A percentile compares a stretch with the other conserved stretches of the same genome.
Evolutionary conservation across 2,113 vertebrate genomes (phyloP).

Genomic region (Scolopax mira): DNA sequence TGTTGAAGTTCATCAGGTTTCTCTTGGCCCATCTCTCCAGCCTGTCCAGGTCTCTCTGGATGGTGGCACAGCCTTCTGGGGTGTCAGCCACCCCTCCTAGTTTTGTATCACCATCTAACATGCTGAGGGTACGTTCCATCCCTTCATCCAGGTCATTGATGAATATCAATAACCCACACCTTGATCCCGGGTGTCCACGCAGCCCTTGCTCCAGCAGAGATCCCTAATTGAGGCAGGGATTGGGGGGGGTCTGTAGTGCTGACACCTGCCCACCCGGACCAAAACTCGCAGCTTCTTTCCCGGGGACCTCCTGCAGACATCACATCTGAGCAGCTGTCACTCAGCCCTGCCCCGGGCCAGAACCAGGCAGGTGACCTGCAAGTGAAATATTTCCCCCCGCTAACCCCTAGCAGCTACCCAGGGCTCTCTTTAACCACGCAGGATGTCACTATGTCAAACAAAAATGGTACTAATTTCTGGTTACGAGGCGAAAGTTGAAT

Average conservation of each 20-base stretch:
- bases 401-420: neutral
- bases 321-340: neutral
- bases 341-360: neutral
- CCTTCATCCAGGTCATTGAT: too few species aligned
- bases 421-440: neutral
- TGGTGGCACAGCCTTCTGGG: too few species aligned
- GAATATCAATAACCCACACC: neutral
- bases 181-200: neutral
- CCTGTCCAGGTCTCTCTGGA: too few species aligned
- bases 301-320: neutral
- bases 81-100: too few species aligned
- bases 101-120: too few species aligned
- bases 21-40: too few species aligned
- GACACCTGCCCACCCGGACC: neutral
- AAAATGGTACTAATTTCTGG: constrained; percentile 15
- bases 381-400: neutral
- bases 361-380: neutral
- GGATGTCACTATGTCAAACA: neutral
- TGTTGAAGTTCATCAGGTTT: too few species aligned
- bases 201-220: neutral
- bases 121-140: too few species aligned
- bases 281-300: neutral
- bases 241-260: neutral
- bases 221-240: neutral
- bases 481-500: neutral